Conservation (phyloP, 2,113 vertebrate genomes). For the Campylomormyrus numenius region DNA sequence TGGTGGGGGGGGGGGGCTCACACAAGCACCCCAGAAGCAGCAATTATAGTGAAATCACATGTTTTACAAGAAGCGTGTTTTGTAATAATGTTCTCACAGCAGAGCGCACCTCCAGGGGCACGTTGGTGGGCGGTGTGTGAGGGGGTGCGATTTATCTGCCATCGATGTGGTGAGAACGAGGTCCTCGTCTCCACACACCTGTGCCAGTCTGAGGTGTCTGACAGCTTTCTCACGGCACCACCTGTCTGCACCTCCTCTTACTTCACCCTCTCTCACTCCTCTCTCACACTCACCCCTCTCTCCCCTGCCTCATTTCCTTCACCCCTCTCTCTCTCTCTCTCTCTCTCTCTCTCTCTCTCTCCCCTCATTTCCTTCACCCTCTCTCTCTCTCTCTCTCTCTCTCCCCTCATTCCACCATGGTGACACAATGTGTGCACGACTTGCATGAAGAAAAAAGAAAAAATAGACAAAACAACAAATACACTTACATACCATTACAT, state of each 20-base stretch:
- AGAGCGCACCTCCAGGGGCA: neutral
- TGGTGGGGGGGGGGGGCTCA: neutral
- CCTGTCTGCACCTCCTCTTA: neutral
- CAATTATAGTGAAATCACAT: neutral
- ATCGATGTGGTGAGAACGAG: neutral
- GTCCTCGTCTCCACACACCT: neutral
- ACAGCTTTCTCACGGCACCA: neutral
- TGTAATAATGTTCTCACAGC: neutral
- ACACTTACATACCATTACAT: neutral
- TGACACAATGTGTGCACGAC: neutral
- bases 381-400: conserved; percentile 17
- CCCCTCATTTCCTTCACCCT: conserved; percentile 26
- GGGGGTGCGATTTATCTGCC: neutral
- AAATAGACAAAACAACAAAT: neutral
- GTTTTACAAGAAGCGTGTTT: neutral
- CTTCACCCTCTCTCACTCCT: neutral
- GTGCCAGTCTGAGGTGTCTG: neutral
- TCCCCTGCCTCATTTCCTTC: conserved; percentile 33
- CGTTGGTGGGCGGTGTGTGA: neutral
- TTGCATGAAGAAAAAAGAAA: neutral
- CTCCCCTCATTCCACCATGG: neutral
- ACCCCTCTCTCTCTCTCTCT: conserved; percentile 21
- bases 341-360: conserved; percentile 22
- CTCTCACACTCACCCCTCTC: neutral
- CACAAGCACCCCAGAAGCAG: neutral